phyloP scores from a whole-genome alignment of 1,140 invertebrate species.

The Pentalonia nigronervosa region DNA sequence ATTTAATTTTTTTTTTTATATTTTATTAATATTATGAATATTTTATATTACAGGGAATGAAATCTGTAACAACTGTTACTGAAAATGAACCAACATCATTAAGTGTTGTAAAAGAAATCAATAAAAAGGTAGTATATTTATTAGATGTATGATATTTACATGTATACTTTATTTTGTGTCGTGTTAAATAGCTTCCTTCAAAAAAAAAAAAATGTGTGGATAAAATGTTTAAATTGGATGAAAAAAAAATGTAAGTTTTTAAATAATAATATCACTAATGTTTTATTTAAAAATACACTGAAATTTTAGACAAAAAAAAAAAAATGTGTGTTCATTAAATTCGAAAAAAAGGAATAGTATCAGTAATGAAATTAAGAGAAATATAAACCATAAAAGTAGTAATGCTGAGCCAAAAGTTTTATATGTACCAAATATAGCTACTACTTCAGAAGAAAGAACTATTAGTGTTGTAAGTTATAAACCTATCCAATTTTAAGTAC shows the following conservation, averaged over 20 bases:
- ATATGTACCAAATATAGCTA: conserved; percentile 44
- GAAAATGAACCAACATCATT: not conserved
- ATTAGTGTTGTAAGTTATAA: conserved; percentile 17
- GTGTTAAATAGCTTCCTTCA: not conserved
- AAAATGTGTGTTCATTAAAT: not conserved
- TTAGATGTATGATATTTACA: not conserved
- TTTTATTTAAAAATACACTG: not conserved
- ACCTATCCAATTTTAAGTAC: not conserved
- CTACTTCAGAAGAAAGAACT: not conserved
- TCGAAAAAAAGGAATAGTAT: not conserved
- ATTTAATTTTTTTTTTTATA: not conserved
- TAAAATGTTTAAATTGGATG: not conserved
- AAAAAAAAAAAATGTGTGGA: not conserved
- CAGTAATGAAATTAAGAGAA: not conserved
- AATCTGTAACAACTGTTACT: not conserved
- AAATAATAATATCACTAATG: not conserved
- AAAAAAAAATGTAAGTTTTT: not conserved
- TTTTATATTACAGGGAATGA: not conserved
- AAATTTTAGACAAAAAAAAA: not conserved
- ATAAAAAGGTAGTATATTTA: not conserved
- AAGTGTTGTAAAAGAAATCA: not conserved
- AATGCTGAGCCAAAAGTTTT: conserved; percentile 23
- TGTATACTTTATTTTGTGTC: not conserved
- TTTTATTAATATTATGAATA: not conserved
- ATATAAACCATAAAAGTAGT: not conserved